Base-by-base conservation (phyloP, 2,113 vertebrate species). In the Alectura lathami region DNA sequence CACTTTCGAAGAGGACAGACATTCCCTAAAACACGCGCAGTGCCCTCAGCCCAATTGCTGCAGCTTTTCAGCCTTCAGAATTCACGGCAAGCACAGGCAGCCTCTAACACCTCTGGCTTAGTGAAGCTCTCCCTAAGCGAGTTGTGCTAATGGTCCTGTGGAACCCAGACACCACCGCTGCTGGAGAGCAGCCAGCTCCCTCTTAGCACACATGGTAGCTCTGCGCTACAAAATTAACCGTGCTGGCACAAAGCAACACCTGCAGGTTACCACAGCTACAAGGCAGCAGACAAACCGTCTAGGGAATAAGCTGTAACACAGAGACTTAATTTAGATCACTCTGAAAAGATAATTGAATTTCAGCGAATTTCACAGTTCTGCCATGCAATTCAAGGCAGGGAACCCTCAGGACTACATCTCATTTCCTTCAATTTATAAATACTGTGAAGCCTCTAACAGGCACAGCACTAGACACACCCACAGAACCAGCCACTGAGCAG, bases 191-290 rank as follows among this genome's bases (percentile, higher is more conserved):
- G 88, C 92, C 94, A 94, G 73, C 86, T 73, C 79, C 40, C 68
- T 90, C 30, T 2, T 80, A 68, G 83, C 79, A 77, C 80, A 63
- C 66, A 26, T 3, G 0, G 51, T 9, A 64, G n/a, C 45, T 43
- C 40, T 72, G 51, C 60, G 30, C 72, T 57, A 21, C 48, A 42
- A 13, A 85, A 75, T 27, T 3, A 54, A 88, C 59, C 17, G 1
- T 0, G 24, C 53, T 8, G 59, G 74, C 74, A 84, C 62, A 75
- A 67, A 90, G 73, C 68, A 81, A 60, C 91, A 93, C 89, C 88
- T 96, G 94, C 85, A 85, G 73, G 74, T 77, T 68, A 88, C 80
- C 83, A 83, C 72, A 94, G 91, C 86, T 88, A 83, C 75, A 76
- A 75, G 63, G 27, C 81, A 77, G 89, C 91, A 89, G 68, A 67